A percentile compares a stretch with the other conserved stretches of the same genome.
phyloP scores from a whole-genome alignment of 2,797 vertebrate genomes.

The Xiphophorus birchmanni region DNA sequence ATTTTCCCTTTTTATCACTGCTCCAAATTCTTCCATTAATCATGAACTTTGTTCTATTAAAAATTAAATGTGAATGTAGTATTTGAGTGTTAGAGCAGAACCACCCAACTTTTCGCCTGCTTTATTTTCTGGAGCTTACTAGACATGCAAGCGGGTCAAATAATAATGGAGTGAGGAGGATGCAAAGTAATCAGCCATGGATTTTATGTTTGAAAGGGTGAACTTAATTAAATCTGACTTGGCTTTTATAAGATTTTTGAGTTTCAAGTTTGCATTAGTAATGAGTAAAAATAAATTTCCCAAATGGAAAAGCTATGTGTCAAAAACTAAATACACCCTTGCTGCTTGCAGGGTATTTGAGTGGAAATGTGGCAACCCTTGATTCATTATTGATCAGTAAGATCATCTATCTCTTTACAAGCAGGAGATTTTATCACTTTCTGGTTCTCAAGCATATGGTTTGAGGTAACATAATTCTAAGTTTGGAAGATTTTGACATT shows the following conservation, averaged over 20 bases:
- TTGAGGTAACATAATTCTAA: neutral
- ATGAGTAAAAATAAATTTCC: slow-evolving; percentile 44
- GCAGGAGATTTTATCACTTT: neutral
- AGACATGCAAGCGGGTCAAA: slow-evolving; percentile 58
- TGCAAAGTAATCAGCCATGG: slow-evolving; percentile 70
- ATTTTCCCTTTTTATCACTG: slow-evolving; percentile 61
- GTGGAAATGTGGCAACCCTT: neutral
- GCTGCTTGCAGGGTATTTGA: neutral
- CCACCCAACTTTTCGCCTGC: slow-evolving; percentile 36
- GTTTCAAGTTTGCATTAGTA: slow-evolving; percentile 60
- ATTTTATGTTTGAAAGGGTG: slow-evolving; percentile 71
- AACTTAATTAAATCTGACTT: slow-evolving; percentile 75
- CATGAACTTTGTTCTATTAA: slow-evolving; percentile 64
- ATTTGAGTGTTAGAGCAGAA: slow-evolving; percentile 49
- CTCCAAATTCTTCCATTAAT: slow-evolving; percentile 68
- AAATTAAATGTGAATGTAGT: slow-evolving; percentile 65
- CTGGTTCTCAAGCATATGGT: neutral
- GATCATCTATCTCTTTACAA: neutral
- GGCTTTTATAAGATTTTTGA: slow-evolving; percentile 63
- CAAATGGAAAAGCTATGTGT: slow-evolving; percentile 14
- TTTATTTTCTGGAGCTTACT: slow-evolving; percentile 64
- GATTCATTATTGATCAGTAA: slow-evolving; percentile 2
- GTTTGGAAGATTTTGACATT: neutral
- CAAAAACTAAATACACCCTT: neutral
- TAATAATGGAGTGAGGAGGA: slow-evolving; percentile 70